Conservation (phyloP, 2,113 vertebrate species). For the Malurus alboscapulatus region DNA sequence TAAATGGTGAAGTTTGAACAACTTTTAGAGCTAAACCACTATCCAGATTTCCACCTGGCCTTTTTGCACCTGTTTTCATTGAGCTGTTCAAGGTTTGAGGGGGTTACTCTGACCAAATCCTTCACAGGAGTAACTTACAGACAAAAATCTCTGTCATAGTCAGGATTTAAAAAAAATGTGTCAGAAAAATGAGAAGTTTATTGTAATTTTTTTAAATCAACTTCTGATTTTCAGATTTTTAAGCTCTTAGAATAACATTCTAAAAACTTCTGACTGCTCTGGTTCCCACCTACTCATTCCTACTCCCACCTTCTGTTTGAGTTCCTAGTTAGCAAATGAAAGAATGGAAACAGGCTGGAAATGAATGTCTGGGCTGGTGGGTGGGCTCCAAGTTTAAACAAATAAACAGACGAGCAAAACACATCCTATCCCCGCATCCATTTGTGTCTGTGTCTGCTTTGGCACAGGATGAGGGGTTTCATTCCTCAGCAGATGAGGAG, state of each 20-base stretch:
- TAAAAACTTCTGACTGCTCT: neutral
- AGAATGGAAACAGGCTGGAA: neutral
- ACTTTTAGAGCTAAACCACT: neutral
- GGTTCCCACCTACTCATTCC: constrained; percentile 5
- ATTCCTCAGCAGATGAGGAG: neutral
- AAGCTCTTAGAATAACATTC: neutral
- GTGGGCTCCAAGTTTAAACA: constrained; percentile 3
- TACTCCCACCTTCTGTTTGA: neutral
- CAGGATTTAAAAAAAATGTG: neutral
- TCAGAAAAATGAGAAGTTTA: neutral
- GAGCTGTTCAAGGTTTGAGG: neutral
- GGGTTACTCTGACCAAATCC: neutral
- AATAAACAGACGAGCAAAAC: neutral
- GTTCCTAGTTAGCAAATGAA: neutral
- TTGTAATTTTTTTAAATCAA: neutral
- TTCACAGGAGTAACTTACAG: neutral
- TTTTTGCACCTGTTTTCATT: neutral
- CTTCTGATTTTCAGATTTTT: neutral
- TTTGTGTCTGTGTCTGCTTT: neutral
- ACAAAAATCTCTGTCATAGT: neutral
- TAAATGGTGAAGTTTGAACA: neutral
- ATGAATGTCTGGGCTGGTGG: neutral
- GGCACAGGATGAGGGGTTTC: neutral
- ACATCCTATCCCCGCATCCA: accelerated
- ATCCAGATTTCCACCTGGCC: neutral